A percentile compares a stretch with the other conserved stretches of the same genome.
Evolutionary conservation across 2,888 invertebrate genomes (phyloP).

Genomic region (Tanytarsus gracilentus): DNA sequence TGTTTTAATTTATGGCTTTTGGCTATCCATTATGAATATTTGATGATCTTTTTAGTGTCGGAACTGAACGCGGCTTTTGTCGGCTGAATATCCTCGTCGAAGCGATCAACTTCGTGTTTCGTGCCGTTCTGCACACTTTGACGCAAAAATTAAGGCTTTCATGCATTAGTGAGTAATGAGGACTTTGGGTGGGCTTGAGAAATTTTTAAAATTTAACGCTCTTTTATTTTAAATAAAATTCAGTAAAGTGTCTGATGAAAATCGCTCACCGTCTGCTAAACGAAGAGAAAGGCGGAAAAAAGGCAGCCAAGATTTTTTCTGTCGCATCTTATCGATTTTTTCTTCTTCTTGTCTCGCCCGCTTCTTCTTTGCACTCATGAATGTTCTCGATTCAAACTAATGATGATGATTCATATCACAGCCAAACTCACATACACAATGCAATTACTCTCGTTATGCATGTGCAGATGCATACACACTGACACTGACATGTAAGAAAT

Average conservation of each 20-base stretch:
- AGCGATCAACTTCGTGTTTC: too few relatives aligned
- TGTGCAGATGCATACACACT: background rate
- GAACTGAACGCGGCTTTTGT: too few relatives aligned
- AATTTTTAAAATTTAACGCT: too few relatives aligned
- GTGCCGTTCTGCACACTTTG: too few relatives aligned
- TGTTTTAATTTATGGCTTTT: conserved; percentile 26
- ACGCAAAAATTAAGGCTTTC: too few relatives aligned
- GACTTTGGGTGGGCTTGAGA: too few relatives aligned
- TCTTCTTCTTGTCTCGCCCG: background rate
- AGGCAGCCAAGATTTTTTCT: background rate
- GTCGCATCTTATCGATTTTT: conserved; percentile 12
- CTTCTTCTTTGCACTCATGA: background rate
- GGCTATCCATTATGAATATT: conserved; percentile 29
- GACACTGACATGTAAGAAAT: too few relatives aligned
- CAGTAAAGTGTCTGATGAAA: background rate
- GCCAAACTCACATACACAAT: background rate
- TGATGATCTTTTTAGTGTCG: conserved; percentile 15
- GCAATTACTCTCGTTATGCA: background rate
- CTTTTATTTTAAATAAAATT: too few relatives aligned
- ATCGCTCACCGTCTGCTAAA: background rate
- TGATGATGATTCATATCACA: conserved; percentile 1
- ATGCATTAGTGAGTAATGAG: too few relatives aligned
- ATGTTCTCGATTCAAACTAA: background rate
- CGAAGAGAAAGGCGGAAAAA: conserved; percentile 3
- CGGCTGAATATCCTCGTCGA: too few relatives aligned